These are phyloP conservation scores for Ceuthmochares aereus DNA, from an alignment of 2,113 vertebrate species.

Conservation along the genomic window DNA sequence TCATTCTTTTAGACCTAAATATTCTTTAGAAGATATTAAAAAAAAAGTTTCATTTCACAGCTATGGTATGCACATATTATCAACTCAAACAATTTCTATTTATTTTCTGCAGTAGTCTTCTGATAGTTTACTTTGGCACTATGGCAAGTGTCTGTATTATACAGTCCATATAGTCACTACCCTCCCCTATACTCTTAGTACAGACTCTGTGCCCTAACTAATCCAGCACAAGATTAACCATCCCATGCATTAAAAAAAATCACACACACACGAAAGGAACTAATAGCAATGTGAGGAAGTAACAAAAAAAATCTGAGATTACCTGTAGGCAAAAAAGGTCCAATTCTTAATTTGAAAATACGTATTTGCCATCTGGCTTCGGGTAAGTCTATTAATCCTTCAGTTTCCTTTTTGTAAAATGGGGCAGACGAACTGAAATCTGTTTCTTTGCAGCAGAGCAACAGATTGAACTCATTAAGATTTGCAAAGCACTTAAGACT, in stretches of 20 bases:
- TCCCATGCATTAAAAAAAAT: neutral
- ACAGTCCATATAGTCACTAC: neutral
- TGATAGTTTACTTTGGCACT: neutral
- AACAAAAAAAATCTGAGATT: neutral
- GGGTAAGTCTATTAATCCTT: neutral
- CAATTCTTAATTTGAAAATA: neutral
- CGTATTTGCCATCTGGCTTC: neutral
- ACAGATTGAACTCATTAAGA: conserved; percentile 13
- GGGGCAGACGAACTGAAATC: neutral
- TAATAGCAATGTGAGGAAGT: neutral
- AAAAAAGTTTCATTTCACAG: neutral
- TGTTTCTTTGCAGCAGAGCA: neutral
- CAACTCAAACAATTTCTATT: neutral
- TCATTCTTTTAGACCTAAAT: neutral
- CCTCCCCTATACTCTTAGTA: neutral
- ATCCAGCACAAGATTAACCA: neutral
- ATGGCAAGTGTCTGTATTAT: neutral
- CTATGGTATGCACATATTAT: neutral
- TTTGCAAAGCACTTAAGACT: neutral
- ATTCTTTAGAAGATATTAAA: neutral
- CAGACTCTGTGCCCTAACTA: neutral
- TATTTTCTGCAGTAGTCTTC: neutral
- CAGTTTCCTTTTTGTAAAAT: neutral
- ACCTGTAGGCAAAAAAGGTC: neutral
- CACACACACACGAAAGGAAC: neutral